A percentile compares a stretch with the other conserved stretches of the same genome.
These are phyloP conservation scores for Cenopis cana DNA, from an alignment of 2,888 invertebrate genomes.

Conservation along the genomic window DNA sequence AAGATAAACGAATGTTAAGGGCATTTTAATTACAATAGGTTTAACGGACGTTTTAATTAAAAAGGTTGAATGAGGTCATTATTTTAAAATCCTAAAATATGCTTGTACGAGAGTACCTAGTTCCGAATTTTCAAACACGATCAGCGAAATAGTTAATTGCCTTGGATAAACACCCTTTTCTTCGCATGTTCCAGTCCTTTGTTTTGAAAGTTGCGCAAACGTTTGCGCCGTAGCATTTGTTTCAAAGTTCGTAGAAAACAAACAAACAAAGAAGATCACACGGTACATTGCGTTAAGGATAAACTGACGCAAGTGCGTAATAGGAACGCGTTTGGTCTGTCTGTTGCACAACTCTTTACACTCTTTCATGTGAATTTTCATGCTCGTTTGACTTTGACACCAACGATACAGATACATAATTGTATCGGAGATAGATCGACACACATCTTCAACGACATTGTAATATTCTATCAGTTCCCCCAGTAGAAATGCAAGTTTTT, in stretches of 20 bases:
- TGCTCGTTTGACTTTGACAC: conserved; percentile 19
- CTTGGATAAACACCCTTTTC: neutral
- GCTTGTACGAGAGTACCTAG: neutral
- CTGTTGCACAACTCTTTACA: conserved; percentile 34
- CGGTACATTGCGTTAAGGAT: conserved; percentile 42
- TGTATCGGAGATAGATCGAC: neutral
- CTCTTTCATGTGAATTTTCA: conserved; percentile 39
- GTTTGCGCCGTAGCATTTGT: conserved; percentile 29
- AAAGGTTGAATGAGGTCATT: no score
- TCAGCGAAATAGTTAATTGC: conserved; percentile 2
- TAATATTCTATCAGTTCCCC: neutral
- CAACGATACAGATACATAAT: neutral
- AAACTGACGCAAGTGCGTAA: conserved; percentile 42
- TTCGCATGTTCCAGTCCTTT: conserved; percentile 19
- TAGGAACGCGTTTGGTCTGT: conserved; percentile 22
- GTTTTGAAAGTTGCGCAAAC: conserved; percentile 31
- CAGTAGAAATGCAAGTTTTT: neutral
- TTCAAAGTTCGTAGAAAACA: conserved; percentile 35
- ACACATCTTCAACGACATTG: neutral
- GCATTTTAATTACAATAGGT: neutral
- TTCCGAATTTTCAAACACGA: no score
- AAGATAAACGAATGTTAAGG: neutral
- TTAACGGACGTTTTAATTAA: no score
- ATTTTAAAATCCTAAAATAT: neutral
- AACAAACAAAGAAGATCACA: conserved; percentile 44